These are phyloP conservation scores for Fundulus diaphanus DNA, from an alignment of 2,797 vertebrate species.

Conservation along the genomic window DNA sequence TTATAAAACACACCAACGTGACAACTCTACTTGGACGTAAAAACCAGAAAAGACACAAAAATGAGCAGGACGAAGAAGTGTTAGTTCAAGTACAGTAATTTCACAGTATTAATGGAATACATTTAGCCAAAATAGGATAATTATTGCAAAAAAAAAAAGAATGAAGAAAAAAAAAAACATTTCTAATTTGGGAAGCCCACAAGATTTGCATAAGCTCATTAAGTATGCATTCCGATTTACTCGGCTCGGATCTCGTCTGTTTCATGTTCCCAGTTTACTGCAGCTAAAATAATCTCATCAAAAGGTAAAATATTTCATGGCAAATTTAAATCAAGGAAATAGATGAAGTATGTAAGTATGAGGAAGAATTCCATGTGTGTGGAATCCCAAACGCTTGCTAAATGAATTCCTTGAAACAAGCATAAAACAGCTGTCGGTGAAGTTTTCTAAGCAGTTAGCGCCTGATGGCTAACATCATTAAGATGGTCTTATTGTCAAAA, in stretches of 20 bases:
- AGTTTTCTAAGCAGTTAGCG: conserved; percentile 1
- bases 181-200: conserved; percentile 43
- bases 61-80: conserved; percentile 5
- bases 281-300: conserved; percentile 50
- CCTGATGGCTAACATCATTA: neutral
- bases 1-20: conserved; percentile 4
- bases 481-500: neutral
- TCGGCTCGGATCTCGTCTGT: conserved; percentile 46
- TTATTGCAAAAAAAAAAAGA: conserved; percentile 18
- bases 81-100: conserved; percentile 43
- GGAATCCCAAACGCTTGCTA: conserved; percentile 7
- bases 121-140: conserved; percentile 26
- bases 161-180: conserved; percentile 8
- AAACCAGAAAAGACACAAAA: neutral
- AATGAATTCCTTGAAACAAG: conserved; percentile 9
- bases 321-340: conserved; percentile 26
- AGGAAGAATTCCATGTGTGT: conserved; percentile 6
- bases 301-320: conserved; percentile 25
- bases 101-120: conserved; percentile 51
- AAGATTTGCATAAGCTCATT: conserved; percentile 60
- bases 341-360: neutral
- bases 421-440: conserved; percentile 5
- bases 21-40: neutral
- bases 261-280: conserved; percentile 31
- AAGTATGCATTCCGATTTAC: conserved; percentile 50